Percentiles rank a stretch among this genome's conserved stretches.
These are phyloP conservation scores for Acromyrmex heyeri DNA, from an alignment of 1,140 invertebrate genomes.

Conservation along the genomic window DNA sequence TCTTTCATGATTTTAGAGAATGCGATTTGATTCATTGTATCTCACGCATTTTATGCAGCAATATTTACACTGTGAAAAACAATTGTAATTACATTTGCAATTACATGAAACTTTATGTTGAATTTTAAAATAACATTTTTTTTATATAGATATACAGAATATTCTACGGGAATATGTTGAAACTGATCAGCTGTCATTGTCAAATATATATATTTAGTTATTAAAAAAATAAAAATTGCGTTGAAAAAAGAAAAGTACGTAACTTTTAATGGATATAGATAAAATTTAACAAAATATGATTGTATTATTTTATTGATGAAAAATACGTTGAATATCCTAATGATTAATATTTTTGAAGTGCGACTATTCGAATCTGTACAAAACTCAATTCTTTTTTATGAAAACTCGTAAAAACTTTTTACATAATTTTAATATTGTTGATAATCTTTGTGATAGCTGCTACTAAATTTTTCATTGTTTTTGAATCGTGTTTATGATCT, in stretches of 20 bases:
- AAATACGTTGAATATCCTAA: too few species aligned
- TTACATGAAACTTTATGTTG: conserved; percentile 11
- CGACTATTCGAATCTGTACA: neutral
- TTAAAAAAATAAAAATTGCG: neutral
- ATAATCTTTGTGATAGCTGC: neutral
- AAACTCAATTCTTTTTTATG: too few species aligned
- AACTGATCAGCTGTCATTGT: neutral
- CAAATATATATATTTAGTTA: neutral
- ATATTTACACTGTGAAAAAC: neutral
- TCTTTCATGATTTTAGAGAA: conserved; percentile 32
- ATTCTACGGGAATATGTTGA: neutral
- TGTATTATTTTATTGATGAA: too few species aligned
- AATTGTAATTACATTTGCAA: too few species aligned
- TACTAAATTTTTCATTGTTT: neutral
- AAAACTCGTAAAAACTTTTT: conserved; percentile 17
- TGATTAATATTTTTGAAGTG: neutral
- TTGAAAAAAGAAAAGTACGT: too few species aligned
- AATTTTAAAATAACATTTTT: neutral
- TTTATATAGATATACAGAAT: neutral
- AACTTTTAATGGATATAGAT: too few species aligned
- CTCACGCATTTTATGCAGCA: neutral
- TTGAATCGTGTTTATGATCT: neutral
- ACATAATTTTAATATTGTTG: neutral
- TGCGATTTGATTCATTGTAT: neutral
- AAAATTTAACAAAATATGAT: too few species aligned